Conservation (phyloP, 2,113 vertebrate genomes). For the Scartelaos histophorus region DNA sequence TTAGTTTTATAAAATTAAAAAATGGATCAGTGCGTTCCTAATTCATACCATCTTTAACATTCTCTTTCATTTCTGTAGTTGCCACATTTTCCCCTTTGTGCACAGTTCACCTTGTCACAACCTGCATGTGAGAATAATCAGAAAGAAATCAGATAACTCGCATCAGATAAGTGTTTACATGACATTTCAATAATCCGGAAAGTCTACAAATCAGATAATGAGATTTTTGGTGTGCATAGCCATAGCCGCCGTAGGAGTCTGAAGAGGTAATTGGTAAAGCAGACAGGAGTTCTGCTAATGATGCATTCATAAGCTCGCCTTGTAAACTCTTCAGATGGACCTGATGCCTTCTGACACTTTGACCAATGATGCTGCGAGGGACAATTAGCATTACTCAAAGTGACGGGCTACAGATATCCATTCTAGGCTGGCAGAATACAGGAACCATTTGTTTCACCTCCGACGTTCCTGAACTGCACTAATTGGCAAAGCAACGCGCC, state of each 20-base stretch:
- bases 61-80: too few relatives aligned
- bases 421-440: slow-evolving; percentile 26
- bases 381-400: slow-evolving; percentile 62
- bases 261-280: slow-evolving; percentile 6
- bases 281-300: neutral
- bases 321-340: slow-evolving; percentile 42
- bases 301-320: slow-evolving; percentile 24
- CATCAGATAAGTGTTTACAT: too few relatives aligned
- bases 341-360: slow-evolving; percentile 64
- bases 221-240: too few relatives aligned
- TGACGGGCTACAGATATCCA: slow-evolving; percentile 54
- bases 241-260: neutral
- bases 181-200: too few relatives aligned
- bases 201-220: too few relatives aligned
- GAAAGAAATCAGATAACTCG: too few relatives aligned
- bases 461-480: slow-evolving; percentile 35
- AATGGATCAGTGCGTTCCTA: too few relatives aligned
- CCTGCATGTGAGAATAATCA: too few relatives aligned
- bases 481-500: slow-evolving; percentile 55
- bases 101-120: too few relatives aligned
- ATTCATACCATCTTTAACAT: too few relatives aligned
- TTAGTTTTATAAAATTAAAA: too few relatives aligned
- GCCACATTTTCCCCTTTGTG: too few relatives aligned
- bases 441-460: slow-evolving; percentile 61
- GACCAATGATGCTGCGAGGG: slow-evolving; percentile 60